These are phyloP conservation scores for Patella depressa DNA, from an alignment of 2,888 invertebrate species.

Conservation along the genomic window DNA sequence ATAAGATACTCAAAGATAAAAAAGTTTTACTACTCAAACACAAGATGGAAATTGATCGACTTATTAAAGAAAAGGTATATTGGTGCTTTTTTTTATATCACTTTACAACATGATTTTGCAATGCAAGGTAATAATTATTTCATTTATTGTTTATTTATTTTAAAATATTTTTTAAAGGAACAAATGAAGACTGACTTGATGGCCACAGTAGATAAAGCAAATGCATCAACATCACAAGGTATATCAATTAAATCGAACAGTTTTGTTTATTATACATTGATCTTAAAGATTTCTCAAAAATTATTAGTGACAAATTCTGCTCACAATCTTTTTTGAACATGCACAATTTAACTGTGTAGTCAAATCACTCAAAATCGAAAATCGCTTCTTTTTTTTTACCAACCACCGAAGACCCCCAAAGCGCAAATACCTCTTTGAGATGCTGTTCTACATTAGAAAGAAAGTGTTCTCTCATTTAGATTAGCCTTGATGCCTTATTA, in stretches of 20 bases:
- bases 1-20: constrained; percentile 63
- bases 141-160: no score
- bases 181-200: constrained; percentile 25
- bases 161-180: constrained; percentile 3
- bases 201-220: constrained; percentile 32
- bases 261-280: not conserved
- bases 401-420: no score
- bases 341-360: no score
- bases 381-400: no score
- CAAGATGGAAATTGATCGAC: constrained; percentile 60
- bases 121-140: no score
- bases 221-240: constrained; percentile 31
- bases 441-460: no score
- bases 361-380: no score
- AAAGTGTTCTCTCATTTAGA: no score
- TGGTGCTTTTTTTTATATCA: not conserved
- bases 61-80: constrained; percentile 62
- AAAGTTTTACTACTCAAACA: constrained; percentile 62
- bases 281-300: not conserved
- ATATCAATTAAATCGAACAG: not conserved
- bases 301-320: not conserved
- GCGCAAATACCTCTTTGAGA: no score
- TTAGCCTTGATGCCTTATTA: no score
- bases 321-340: no score
- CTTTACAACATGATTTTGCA: no score